phyloP scores from a whole-genome alignment of 1,140 invertebrate genomes.

The Euborellia annulipes region DNA sequence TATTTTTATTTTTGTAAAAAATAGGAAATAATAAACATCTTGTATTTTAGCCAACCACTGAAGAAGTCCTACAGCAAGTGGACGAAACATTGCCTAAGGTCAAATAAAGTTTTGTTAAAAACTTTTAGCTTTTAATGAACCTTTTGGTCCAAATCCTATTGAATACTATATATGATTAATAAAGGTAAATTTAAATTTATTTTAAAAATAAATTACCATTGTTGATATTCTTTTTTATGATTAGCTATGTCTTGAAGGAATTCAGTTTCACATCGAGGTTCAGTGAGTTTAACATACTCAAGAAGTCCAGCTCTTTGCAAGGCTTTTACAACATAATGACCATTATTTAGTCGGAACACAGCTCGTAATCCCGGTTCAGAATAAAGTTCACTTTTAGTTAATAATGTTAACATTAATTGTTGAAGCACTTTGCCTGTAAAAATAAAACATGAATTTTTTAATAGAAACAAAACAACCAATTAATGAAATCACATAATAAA shows the following conservation, averaged over 20 bases:
- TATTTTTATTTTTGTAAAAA: no score
- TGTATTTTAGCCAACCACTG: no score
- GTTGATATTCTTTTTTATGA: constrained; percentile 12
- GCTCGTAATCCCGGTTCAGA: constrained; percentile 64
- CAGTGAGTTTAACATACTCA: constrained; percentile 57
- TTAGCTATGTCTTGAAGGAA: no score
- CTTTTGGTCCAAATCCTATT: no score
- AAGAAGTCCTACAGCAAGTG: no score
- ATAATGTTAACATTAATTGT: constrained; percentile 65
- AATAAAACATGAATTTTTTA: neutral
- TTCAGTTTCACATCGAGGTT: constrained; percentile 60
- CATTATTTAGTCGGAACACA: constrained; percentile 81
- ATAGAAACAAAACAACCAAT: constrained; percentile 1
- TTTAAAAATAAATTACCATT: constrained; percentile 22
- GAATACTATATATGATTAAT: no score
- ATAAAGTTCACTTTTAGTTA: constrained; percentile 74
- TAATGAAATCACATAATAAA: neutral
- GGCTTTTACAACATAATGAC: constrained; percentile 82
- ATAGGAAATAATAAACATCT: no score
- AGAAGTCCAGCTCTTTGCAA: constrained; percentile 67
- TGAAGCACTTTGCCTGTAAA: constrained; percentile 65
- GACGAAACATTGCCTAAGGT: no score
- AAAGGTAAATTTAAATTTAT: no score
- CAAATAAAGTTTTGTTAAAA: no score
- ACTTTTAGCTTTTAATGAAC: no score